These are phyloP conservation scores for Metalampra italica DNA, from an alignment of 2,888 invertebrate species.

Conservation along the genomic window DNA sequence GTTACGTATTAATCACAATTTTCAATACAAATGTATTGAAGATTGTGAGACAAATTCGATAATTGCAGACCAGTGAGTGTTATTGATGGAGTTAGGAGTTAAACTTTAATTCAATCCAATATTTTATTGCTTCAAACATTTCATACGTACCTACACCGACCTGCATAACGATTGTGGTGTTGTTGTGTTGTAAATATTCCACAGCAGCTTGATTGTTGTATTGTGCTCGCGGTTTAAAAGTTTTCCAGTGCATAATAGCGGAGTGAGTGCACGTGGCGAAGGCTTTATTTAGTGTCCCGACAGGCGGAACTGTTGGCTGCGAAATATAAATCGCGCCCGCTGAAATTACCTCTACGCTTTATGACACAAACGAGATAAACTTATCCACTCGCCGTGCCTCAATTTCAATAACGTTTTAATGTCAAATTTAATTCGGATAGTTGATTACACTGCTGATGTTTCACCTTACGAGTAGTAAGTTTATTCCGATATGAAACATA, in stretches of 20 bases:
- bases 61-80: too few relatives aligned
- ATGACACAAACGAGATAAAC: slow-evolving; percentile 55
- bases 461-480: too few relatives aligned
- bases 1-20: too few relatives aligned
- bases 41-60: too few relatives aligned
- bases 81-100: too few relatives aligned
- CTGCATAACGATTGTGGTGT: neutral
- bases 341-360: slow-evolving; percentile 61
- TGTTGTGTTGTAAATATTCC: too few relatives aligned
- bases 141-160: too few relatives aligned
- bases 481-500: too few relatives aligned
- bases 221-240: slow-evolving; percentile 10
- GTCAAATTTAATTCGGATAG: neutral
- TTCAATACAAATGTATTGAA: too few relatives aligned
- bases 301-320: slow-evolving; percentile 44
- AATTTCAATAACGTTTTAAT: slow-evolving; percentile 26
- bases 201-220: slow-evolving; percentile 11
- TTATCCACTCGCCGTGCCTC: slow-evolving; percentile 38
- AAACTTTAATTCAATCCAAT: too few relatives aligned
- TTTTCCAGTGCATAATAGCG: slow-evolving; percentile 10
- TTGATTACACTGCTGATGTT: neutral
- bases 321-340: slow-evolving; percentile 60
- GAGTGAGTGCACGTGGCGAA: slow-evolving; percentile 36
- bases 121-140: too few relatives aligned
- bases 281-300: slow-evolving; percentile 49